phyloP scores from a whole-genome alignment of 2,797 vertebrate species.

The Coluber constrictor region DNA sequence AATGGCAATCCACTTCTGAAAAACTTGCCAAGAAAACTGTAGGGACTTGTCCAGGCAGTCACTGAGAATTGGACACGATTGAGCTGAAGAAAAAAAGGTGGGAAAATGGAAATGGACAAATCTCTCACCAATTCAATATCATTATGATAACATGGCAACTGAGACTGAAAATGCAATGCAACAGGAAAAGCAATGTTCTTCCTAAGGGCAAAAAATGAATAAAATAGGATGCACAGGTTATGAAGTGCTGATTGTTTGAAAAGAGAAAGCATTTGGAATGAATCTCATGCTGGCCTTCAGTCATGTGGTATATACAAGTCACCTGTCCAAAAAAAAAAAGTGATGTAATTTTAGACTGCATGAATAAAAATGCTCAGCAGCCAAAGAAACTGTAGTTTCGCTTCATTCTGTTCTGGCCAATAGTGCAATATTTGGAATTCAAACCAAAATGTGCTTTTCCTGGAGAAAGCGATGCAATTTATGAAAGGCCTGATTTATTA shows the following conservation, averaged over 20 bases:
- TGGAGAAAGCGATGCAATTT: not conserved
- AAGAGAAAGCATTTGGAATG: not conserved
- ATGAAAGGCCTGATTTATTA: not conserved
- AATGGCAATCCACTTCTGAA: not conserved
- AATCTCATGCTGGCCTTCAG: not conserved
- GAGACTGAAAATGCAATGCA: not conserved
- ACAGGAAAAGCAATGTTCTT: not conserved
- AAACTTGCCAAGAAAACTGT: not conserved
- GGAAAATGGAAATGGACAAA: not conserved
- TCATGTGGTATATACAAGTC: not conserved
- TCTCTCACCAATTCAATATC: not conserved
- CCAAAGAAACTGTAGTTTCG: not conserved
- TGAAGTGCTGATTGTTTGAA: not conserved
- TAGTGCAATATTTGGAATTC: not conserved
- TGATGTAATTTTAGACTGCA: not conserved
- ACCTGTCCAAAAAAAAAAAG: not conserved
- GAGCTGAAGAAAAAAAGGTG: not conserved
- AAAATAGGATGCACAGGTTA: not conserved
- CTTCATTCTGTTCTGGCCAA: not conserved
- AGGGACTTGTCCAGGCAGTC: not conserved
- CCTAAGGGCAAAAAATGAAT: not conserved
- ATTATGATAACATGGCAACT: not conserved
- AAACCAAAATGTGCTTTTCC: not conserved
- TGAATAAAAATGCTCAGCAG: not conserved
- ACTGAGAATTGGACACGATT: not conserved